Percentiles rank a stretch among this genome's conserved stretches.
These are phyloP conservation scores for Sialia sialis DNA, from an alignment of 2,113 vertebrate genomes.

Conservation along the genomic window DNA sequence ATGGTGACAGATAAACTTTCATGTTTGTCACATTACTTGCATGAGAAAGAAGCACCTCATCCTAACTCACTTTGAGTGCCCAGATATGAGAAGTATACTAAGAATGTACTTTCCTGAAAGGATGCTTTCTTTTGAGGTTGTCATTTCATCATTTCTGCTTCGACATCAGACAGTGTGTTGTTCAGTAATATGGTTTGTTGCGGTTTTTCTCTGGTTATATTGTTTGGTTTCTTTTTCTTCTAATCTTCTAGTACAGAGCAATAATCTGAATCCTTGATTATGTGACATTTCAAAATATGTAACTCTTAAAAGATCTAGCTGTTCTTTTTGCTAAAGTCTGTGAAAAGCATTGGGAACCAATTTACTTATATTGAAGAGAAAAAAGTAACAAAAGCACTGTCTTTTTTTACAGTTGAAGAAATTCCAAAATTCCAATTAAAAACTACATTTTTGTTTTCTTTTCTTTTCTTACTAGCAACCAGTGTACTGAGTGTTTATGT, in stretches of 20 bases:
- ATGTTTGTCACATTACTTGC: neutral
- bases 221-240: rapidly evolving
- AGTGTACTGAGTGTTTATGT: neutral
- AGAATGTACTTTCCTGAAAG: neutral
- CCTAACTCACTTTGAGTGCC: neutral
- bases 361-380: neutral
- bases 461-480: neutral
- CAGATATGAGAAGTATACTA: neutral
- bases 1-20: neutral
- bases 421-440: neutral
- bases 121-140: neutral
- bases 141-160: neutral
- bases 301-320: neutral
- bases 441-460: neutral
- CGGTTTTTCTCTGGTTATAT: neutral
- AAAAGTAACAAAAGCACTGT: rapidly evolving
- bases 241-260: neutral
- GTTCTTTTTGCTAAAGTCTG: neutral
- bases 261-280: neutral
- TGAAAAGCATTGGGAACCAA: neutral
- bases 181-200: neutral
- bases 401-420: neutral
- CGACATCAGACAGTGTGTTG: neutral
- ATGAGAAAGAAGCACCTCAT: neutral
- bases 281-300: neutral